Percentiles rank a stretch among this genome's conserved stretches.
phyloP scores from a whole-genome alignment of 2,113 vertebrate species.

The Myiopsitta monachus region DNA sequence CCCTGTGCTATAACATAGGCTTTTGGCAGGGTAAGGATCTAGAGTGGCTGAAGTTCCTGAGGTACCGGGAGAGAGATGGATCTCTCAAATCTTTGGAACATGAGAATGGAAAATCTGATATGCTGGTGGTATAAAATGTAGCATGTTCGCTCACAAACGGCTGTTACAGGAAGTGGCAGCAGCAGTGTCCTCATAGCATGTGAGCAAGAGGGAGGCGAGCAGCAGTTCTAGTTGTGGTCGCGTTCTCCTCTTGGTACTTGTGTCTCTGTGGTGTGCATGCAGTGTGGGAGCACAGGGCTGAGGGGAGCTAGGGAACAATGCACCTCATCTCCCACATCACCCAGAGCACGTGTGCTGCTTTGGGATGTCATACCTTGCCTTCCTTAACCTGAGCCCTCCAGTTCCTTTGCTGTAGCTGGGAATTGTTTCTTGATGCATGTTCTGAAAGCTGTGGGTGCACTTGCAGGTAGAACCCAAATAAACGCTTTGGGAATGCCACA shows the following conservation, averaged over 20 bases:
- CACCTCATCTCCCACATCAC: neutral
- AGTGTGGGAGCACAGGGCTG: neutral
- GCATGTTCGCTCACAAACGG: neutral
- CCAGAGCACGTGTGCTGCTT: neutral
- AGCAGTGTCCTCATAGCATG: neutral
- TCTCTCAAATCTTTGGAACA: neutral
- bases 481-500: neutral
- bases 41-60: neutral
- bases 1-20: neutral
- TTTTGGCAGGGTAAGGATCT: neutral
- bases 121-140: neutral
- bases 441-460: neutral
- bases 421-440: neutral
- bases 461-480: neutral
- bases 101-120: neutral
- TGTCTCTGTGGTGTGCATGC: neutral
- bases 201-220: neutral
- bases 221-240: neutral
- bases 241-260: neutral
- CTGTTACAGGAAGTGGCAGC: neutral
- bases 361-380: too few species aligned
- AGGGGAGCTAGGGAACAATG: neutral
- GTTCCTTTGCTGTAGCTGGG: neutral
- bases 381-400: neutral
- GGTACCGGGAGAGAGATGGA: neutral